Base-by-base conservation (phyloP, 64 coral and sea anemone species). In the Dendrophyllia cribrosa region DNA sequence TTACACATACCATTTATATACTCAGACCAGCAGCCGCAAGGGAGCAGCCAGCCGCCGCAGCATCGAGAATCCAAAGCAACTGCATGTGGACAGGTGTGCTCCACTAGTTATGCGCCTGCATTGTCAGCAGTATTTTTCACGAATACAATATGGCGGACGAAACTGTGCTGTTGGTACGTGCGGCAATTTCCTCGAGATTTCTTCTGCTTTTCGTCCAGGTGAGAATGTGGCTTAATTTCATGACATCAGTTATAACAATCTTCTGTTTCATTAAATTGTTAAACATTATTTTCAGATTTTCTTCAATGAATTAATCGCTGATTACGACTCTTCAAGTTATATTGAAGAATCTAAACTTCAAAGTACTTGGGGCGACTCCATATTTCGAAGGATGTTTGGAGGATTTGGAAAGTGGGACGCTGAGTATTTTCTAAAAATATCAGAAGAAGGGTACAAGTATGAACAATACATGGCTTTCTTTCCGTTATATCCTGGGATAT, bases 381-480 rank as follows among this genome's bases (percentile, higher is more conserved):
- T 72, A 24, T 43, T 96, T 52, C 45, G 48, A 67, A 75, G 61
- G 22, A 61, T 87, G 1, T 83, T 99, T 82, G 85, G 80, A 70
- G 97, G 97, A 68, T 84, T 85, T 52, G 52, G 75, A 25, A 99
- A 99, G 76, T 99, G 97, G 97, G 97, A 99, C 78, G 89, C 97
- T 22, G 91, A 85, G 2, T 99, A 99, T 79, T 99, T 99, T 24
- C 84, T 99, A 6, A 49, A 96, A 52, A 99, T 99, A 76, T 94
- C 97, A 73, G 70, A 99, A 74, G 22, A 91, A 59, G 94, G 94
- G n/a, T 99, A 99, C 67, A 68, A 94, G 51, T 99, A 99, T 85
- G 97, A 99, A 65, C 97, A 99, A 20, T 94, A 85, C 56, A 94
- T 99, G 97, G 97, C 94, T 22, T 99, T 99, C 85, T 99, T 94